These are phyloP conservation scores for Cephus rjabovi DNA, from an alignment of 2,888 invertebrate genomes.

Conservation along the genomic window DNA sequence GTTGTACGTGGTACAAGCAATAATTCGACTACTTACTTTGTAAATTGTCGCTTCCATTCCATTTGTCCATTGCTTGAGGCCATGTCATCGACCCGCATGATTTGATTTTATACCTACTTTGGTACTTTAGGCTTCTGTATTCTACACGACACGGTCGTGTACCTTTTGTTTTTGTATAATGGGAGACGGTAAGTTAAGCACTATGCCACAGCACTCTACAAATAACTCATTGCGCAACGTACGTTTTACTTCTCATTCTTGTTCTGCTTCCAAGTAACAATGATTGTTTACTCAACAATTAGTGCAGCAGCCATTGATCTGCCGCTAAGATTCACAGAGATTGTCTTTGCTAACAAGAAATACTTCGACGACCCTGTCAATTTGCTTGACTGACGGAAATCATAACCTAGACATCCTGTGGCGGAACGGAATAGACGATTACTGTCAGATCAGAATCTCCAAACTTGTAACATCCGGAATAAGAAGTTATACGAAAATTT, in stretches of 20 bases:
- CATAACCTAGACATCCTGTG: background rate
- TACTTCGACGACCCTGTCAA: background rate
- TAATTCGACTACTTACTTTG: background rate
- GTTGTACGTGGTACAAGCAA: background rate
- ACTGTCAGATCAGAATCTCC: background rate
- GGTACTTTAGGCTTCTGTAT: background rate
- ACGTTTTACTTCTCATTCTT: background rate
- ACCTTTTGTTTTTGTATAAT: background rate
- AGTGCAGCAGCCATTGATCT: background rate
- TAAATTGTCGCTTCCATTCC: background rate
- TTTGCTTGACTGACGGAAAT: background rate
- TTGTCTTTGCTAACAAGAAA: background rate
- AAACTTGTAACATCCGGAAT: background rate
- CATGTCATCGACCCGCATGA: background rate
- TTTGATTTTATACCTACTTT: background rate
- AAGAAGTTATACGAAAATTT: background rate
- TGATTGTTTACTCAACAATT: background rate
- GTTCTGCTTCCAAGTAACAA: background rate
- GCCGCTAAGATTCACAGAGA: background rate
- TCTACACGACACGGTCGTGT: no score
- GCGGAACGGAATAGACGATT: background rate
- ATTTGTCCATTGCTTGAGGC: background rate
- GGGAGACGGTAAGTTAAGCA: background rate
- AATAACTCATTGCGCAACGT: background rate
- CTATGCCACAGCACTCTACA: background rate